These are phyloP conservation scores for Hypotaenidia okinawae DNA, from an alignment of 2,797 vertebrate genomes.

Conservation along the genomic window DNA sequence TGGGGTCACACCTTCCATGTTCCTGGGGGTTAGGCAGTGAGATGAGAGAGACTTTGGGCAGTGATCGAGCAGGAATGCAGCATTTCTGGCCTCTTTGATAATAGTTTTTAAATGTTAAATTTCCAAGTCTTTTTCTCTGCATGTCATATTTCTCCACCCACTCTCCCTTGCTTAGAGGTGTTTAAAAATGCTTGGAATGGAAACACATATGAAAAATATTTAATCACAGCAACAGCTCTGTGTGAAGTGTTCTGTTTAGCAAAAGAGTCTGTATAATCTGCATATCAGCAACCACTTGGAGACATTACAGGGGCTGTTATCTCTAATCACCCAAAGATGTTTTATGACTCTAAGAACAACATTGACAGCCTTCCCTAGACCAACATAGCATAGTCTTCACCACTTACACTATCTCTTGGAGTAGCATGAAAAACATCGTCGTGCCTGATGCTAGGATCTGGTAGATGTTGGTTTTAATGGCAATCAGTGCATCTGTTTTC, in stretches of 20 bases:
- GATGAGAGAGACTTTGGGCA: neutral
- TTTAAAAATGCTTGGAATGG: constrained; percentile 40
- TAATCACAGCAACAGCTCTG: constrained; percentile 33
- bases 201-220: constrained; percentile 57
- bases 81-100: neutral
- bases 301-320: neutral
- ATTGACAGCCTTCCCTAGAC: constrained; percentile 10
- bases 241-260: neutral
- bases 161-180: constrained; percentile 31
- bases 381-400: neutral
- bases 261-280: neutral
- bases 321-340: neutral
- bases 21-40: neutral
- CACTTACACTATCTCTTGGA: neutral
- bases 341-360: neutral
- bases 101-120: neutral
- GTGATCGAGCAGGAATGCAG: accelerated
- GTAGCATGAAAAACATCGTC: accelerated
- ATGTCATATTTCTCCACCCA: constrained; percentile 15
- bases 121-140: neutral
- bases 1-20: neutral
- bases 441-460: neutral
- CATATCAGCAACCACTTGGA: constrained; percentile 5
- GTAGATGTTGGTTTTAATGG: neutral
- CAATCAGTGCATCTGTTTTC: constrained; percentile 55